phyloP scores from a whole-genome alignment of 2,113 vertebrate species.

The Esox niger region DNA sequence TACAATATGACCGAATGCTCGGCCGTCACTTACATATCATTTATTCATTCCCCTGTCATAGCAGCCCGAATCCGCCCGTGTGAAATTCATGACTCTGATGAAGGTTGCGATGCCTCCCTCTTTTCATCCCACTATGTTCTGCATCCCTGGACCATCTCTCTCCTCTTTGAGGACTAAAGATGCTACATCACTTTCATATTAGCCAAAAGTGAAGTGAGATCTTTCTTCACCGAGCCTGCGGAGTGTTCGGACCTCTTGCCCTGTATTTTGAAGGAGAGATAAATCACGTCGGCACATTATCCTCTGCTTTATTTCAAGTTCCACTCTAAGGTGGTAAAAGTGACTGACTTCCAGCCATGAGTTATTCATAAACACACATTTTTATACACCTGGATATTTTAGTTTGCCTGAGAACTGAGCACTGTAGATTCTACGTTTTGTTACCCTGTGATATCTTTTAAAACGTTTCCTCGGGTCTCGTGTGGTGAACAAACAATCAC shows the following conservation, averaged over 20 bases:
- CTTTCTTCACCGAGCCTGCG: neutral
- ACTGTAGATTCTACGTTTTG: too few relatives aligned
- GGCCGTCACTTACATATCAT: conserved; percentile 49
- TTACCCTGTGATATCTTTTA: too few relatives aligned
- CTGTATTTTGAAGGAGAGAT: conserved; percentile 30
- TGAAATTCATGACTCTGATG: conserved; percentile 54
- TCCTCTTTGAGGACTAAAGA: conserved; percentile 12
- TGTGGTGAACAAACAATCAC: too few relatives aligned
- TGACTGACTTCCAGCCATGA: neutral
- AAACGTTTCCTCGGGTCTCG: too few relatives aligned
- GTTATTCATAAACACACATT: neutral
- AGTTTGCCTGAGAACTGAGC: too few relatives aligned
- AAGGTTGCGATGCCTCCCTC: conserved; percentile 10
- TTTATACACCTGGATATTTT: conserved; percentile 6
- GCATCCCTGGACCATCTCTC: neutral
- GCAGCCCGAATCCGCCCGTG: conserved; percentile 28
- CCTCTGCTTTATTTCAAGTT: conserved; percentile 27
- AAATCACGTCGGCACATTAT: conserved; percentile 38
- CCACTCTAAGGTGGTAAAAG: conserved; percentile 27
- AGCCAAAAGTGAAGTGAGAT: conserved; percentile 21
- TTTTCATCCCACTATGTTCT: neutral
- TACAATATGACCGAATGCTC: conserved; percentile 46
- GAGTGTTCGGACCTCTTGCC: neutral
- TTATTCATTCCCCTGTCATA: conserved; percentile 45
- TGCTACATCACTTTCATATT: conserved; percentile 17